phyloP scores from a whole-genome alignment of 2,888 invertebrate genomes.

The Drymonia ruficornis region DNA sequence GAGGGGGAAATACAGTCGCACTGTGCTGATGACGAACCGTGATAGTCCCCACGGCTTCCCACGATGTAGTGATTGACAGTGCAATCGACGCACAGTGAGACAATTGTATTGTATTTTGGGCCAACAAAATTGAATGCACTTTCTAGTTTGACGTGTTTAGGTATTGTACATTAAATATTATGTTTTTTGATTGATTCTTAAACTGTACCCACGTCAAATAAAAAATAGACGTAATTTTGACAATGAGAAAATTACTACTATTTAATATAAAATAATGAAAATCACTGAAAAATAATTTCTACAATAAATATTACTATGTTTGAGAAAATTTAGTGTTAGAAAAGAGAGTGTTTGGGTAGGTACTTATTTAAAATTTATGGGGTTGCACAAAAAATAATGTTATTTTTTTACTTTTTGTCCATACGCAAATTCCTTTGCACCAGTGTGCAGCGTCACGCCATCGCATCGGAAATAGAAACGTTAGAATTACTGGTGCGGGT shows the following conservation, averaged over 20 bases:
- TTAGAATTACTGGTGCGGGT: constrained; percentile 41
- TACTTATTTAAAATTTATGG: too few relatives aligned
- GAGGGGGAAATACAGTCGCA: constrained; percentile 31
- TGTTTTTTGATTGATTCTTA: too few relatives aligned
- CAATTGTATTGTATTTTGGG: constrained; percentile 1
- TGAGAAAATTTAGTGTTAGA: too few relatives aligned
- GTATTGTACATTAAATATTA: too few relatives aligned
- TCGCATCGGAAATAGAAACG: constrained; percentile 54
- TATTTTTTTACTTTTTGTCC: constrained; percentile 2
- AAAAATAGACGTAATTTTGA: too few relatives aligned
- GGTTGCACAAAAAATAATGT: too few relatives aligned
- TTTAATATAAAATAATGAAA: too few relatives aligned
- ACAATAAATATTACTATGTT: too few relatives aligned
- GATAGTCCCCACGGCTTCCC: constrained; percentile 60
- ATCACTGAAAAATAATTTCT: too few relatives aligned
- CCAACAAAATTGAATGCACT: constrained; percentile 3
- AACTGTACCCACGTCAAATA: too few relatives aligned
- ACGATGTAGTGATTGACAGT: constrained; percentile 69
- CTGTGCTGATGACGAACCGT: constrained; percentile 53
- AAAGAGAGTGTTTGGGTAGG: too few relatives aligned
- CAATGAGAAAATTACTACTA: too few relatives aligned
- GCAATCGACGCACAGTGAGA: constrained; percentile 58
- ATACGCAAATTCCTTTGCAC: constrained; percentile 1
- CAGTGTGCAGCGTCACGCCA: constrained; percentile 34
- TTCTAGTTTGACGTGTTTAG: not conserved